Evolutionary conservation across 2,113 vertebrate species (phyloP).

Genomic region (Taxidea taxus): DNA sequence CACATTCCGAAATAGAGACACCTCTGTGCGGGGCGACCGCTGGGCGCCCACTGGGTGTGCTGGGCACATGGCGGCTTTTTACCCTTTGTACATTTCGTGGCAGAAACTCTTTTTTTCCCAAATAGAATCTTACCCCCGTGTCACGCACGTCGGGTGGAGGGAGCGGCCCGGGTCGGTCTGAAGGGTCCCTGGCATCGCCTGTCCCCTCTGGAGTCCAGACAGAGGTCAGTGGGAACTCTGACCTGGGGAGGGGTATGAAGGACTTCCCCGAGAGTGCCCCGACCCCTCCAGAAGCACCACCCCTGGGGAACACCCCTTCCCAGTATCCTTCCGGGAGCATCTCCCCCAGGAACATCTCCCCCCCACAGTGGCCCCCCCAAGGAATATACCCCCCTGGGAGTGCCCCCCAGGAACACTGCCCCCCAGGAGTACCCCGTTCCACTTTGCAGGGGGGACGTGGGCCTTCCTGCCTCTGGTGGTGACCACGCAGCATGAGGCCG

Average conservation of each 20-base stretch:
- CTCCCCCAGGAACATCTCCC: no score
- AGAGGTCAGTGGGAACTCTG: no score
- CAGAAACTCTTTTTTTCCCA: background rate
- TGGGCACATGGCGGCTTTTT: background rate
- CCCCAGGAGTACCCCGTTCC: no score
- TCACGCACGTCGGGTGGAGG: background rate
- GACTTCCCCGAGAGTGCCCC: no score
- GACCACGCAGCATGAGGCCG: background rate
- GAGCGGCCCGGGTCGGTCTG: accelerated
- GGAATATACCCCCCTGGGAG: background rate
- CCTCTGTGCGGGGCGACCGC: background rate
- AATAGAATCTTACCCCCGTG: background rate
- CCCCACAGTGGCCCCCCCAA: no score
- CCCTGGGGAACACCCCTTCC: background rate
- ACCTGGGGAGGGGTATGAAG: no score
- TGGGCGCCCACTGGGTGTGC: background rate
- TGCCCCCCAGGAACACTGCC: background rate
- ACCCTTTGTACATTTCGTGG: background rate
- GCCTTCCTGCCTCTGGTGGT: background rate
- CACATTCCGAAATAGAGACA: background rate
- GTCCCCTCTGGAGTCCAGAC: background rate
- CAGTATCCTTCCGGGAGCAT: background rate
- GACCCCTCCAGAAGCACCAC: background rate
- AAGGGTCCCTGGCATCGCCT: background rate
- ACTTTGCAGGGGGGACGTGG: background rate